Evolutionary conservation across 2,888 invertebrate genomes (phyloP).

Genomic region (Mylabris sibirica): DNA sequence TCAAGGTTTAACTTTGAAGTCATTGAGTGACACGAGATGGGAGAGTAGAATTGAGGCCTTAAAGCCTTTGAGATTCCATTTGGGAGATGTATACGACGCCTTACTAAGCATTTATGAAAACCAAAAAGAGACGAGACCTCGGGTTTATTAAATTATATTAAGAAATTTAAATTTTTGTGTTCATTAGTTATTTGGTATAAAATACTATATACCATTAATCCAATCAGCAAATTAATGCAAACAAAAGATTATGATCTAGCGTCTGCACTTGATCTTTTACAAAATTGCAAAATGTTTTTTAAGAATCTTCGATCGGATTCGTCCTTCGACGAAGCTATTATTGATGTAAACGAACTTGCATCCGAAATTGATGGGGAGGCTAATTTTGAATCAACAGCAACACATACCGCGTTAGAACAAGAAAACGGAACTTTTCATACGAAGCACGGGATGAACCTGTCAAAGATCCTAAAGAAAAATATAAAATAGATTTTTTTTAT

Average conservation of each 20-base stretch:
- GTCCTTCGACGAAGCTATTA: background rate
- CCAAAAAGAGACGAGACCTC: constrained; percentile 34
- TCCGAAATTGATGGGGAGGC: no score
- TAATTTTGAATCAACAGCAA: no score
- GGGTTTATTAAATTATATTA: constrained; percentile 33
- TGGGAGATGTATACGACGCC: constrained; percentile 37
- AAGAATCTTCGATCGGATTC: background rate
- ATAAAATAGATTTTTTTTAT: no score
- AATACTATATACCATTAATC: constrained; percentile 34
- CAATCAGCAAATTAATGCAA: constrained; percentile 37
- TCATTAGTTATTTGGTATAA: constrained; percentile 35
- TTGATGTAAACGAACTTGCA: no score
- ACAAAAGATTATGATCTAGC: no score
- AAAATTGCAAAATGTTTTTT: background rate
- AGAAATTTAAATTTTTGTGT: constrained; percentile 22
- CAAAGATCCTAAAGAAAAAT: no score
- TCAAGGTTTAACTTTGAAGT: constrained; percentile 36
- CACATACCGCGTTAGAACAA: no score
- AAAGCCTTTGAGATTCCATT: constrained; percentile 20
- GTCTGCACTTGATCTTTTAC: no score
- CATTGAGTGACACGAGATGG: constrained; percentile 34
- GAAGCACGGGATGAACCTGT: no score
- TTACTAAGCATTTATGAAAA: constrained; percentile 31
- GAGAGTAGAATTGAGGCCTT: constrained; percentile 28
- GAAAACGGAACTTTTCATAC: no score